Conservation (phyloP, 2,888 invertebrate genomes). For the Tenthredo scrophulariae region DNA sequence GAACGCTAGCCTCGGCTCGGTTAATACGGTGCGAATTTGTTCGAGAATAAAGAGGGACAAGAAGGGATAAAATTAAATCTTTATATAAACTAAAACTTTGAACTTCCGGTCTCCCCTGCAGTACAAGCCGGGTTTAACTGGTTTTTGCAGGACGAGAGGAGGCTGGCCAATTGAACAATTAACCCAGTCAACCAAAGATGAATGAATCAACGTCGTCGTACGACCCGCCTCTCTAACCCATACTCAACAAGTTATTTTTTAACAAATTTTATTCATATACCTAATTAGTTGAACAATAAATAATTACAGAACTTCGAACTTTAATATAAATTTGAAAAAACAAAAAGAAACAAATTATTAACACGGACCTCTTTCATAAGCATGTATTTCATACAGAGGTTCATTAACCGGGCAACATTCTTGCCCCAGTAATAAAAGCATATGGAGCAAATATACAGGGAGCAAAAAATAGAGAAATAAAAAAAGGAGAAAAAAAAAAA, state of each 20-base stretch:
- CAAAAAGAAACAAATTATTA: neutral
- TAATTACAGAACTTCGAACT: neutral
- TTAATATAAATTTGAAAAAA: neutral
- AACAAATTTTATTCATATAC: neutral
- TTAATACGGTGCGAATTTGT: neutral
- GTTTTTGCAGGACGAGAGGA: constrained; percentile 21
- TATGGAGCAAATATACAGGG: neutral
- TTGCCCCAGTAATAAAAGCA: neutral
- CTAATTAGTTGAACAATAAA: neutral
- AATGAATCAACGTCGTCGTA: constrained; percentile 33
- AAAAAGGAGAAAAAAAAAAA: neutral
- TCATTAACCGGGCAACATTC: constrained; percentile 6
- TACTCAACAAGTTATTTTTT: neutral
- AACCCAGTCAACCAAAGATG: constrained; percentile 51
- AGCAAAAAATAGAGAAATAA: neutral
- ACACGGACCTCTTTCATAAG: neutral
- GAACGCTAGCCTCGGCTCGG: neutral
- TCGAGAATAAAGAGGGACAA: neutral
- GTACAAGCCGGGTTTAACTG: constrained; percentile 23
- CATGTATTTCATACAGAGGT: neutral
- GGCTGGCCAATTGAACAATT: constrained; percentile 45
- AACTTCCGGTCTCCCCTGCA: constrained; percentile 29
- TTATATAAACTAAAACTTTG: neutral
- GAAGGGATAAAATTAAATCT: neutral
- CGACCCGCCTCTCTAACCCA: neutral